Conservation (phyloP, 2,113 vertebrate species). For the Platycercus adscitus region DNA sequence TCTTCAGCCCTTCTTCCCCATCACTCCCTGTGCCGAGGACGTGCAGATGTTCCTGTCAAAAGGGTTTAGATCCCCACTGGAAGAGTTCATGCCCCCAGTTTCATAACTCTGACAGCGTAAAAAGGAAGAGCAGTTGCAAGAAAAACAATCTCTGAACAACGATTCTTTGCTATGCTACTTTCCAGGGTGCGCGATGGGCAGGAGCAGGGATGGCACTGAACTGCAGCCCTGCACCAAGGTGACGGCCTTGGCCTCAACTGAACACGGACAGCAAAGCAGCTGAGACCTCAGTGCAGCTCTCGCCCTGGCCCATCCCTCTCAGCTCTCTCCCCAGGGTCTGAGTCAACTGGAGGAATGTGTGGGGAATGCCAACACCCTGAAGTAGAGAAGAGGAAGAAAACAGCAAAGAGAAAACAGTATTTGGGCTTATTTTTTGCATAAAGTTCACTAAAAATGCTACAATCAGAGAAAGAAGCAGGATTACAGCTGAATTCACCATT, state of each 20-base stretch:
- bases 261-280: rapidly evolving
- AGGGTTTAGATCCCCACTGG: not conserved
- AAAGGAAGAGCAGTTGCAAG: not conserved
- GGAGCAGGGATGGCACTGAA: not conserved
- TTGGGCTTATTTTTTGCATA: not conserved
- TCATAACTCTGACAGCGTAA: not conserved
- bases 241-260: not conserved
- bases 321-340: not conserved
- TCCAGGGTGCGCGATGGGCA: rapidly evolving
- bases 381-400: not conserved
- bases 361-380: not conserved
- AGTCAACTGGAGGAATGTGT: constrained; percentile 31
- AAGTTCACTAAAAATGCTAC: not conserved
- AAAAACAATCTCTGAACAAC: not conserved
- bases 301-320: rapidly evolving
- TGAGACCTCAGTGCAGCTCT: rapidly evolving
- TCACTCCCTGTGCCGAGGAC: not conserved
- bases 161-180: rapidly evolving
- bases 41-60: not conserved
- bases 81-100: constrained; percentile 10
- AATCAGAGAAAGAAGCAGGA: not conserved
- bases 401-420: not conserved
- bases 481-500: not conserved
- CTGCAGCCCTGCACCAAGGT: rapidly evolving
- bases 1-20: not conserved